Evolutionary conservation across 2,888 invertebrate species (phyloP), one percentile per base, ranked within the genome.

Genomic region (Artemia sinica): DNA sequence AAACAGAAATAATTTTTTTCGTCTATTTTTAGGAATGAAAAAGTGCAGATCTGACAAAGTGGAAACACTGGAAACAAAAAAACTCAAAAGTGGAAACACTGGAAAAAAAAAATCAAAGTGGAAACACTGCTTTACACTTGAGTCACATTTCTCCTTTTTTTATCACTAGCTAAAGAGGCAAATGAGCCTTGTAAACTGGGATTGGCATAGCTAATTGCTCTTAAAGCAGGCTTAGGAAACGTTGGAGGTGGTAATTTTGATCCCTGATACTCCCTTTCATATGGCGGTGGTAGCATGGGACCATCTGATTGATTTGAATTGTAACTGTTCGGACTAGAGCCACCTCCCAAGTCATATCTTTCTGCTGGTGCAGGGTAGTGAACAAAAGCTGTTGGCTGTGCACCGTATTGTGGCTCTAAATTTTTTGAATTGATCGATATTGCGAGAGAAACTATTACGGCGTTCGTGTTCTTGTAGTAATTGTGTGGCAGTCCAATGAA

Each of bases 401-500:
- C n/a, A 14, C 18, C n/a, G 58, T 58, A 58, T 14, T 58, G 58
- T 14, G 58, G 10, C n/a, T 58, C 58, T 8, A 14, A 18, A 18
- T 58, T 9, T 9, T 14, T 18, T 58, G n/a, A 18, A 58, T 8
- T n/a, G 8, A 9, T n/a, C 58, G n/a, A n/a, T 58, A 18, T 58
- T 10, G 18, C 41, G 41, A 41, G 41, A 8, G 10, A 14, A 82
- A 73, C 82, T 82, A 71, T 81, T 80, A 41, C 83, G 76, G 67
- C 82, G 76, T 74, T 84, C 83, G 73, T 83, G 83, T 73, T 83
- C 82, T 72, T 82, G 81, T 1, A 84, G 75, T 11, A 84, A 76
- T 73, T 84, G 83, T 5, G 82, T 82, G 2, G 84, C 83, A 49
- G 82, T 82, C 83, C 84, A 84, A 1, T 72, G 70, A 81, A 82